Evolutionary conservation across 1,140 invertebrate genomes (phyloP), one percentile per base, ranked within the genome.

Genomic region (Magallana gigas): DNA sequence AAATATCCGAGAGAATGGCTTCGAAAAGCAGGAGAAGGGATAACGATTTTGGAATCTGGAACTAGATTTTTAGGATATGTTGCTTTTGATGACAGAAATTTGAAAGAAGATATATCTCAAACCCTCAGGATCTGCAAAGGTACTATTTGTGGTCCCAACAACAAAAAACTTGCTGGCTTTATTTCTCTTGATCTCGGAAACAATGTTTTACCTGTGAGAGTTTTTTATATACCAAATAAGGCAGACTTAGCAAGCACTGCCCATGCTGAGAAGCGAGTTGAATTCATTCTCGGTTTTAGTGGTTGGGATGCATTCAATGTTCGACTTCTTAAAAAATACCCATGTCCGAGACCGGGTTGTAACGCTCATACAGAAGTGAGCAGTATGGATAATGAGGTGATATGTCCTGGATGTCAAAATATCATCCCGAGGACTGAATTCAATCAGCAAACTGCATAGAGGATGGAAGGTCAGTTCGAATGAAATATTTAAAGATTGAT

Each of bases 221-320:
- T 91, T 9, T 90, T 89, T 48, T 91, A 85, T 57, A 87, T 90
- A 9, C 91, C 91, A 2, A 64, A 87, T 14, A 82, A 18, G 8
- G 86, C 85, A 14, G 84, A 89, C 0, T 71, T 90, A 23, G 82
- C 84, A 1, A 88, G 88, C 2, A 58, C 58, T 16, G 68, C 81
- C 60, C 88, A 87, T 71, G 87, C 86, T 36, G 88, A 71, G 4
- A 68, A 48, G 9, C 84, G 90, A 48, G 91, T 91, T 1, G 87
- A 91, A 62, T 90, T 91, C 80, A 87, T 88, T 62, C 68, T 91
- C n/a, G 87, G 86, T 8, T 91, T 91, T 80, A 89, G 84, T 62
- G 90, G 91, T 0, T 91, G 89, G 71, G 91, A 91, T 60, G 91
- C 91, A 8, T 90, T 87, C 80, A 89, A 90, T 81, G 90, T 91